phyloP scores from a whole-genome alignment of 2,888 invertebrate species.

The Carcina quercana region DNA sequence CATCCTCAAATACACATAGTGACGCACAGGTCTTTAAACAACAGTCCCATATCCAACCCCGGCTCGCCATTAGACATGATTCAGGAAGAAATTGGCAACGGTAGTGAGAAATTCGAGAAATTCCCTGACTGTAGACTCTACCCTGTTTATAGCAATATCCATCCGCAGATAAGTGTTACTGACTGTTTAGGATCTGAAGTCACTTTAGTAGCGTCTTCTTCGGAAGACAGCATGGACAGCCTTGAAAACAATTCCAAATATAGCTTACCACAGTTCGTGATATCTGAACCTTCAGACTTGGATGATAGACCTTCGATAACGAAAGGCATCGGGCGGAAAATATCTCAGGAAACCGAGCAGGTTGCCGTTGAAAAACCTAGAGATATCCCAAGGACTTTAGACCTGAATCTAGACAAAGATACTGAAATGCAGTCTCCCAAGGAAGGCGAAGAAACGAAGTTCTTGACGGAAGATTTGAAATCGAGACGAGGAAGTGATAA shows the following conservation, averaged over 20 bases:
- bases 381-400: constrained; percentile 24
- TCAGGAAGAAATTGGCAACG: constrained; percentile 76
- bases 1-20: constrained; percentile 60
- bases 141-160: constrained; percentile 48
- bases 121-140: no score
- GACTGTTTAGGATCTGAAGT: constrained; percentile 92
- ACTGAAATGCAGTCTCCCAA: constrained; percentile 56
- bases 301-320: constrained; percentile 86
- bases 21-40: constrained; percentile 73
- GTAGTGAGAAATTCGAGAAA: constrained; percentile 37
- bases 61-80: constrained; percentile 86
- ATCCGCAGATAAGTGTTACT: constrained; percentile 94
- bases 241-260: constrained; percentile 73
- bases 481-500: constrained; percentile 80
- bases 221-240: constrained; percentile 81
- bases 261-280: constrained; percentile 77
- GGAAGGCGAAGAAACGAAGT: constrained; percentile 38
- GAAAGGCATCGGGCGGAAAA: constrained; percentile 82
- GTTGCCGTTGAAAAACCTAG: constrained; percentile 17
- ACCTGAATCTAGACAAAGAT: constrained; percentile 29
- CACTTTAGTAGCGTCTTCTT: constrained; percentile 85
- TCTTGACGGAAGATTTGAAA: constrained; percentile 45
- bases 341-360: constrained; percentile 77
- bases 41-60: constrained; percentile 77
- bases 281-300: constrained; percentile 81